Base-by-base conservation (phyloP, 2,888 invertebrate genomes). In the Antitype chi region DNA sequence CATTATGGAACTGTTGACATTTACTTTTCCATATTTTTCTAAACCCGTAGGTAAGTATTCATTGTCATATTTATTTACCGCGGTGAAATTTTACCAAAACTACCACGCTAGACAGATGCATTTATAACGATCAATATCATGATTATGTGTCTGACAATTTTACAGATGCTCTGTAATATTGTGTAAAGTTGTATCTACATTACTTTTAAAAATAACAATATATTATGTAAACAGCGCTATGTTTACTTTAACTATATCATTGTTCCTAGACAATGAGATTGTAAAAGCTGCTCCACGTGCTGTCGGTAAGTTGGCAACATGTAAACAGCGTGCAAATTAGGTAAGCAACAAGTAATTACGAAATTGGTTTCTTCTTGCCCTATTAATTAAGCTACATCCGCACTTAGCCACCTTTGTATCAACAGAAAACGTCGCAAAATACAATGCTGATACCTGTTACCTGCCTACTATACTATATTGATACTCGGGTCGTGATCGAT, bases 221-320 rank as follows among this genome's bases (percentile, higher is more conserved):
- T 84, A 71, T 59, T 80, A 55, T 62, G 60, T 80, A 85, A 75
- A 87, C 60, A 76, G 53, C 52, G 68, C 60, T 78, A 59, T 80
- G 68, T 76, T 81, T 81, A 85, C 67, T 66, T 74, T 78, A 80
- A 69, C 59, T 73, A 70, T 78, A 64, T 82, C 60, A 82, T 85
- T 87, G 82, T 82, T 82, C 73, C 80, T 79, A 78, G 78, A 86
- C 88, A 84, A 86, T 74, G 73, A 81, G 75, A 64, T 78, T 79
- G 70, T 81, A 79, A 79, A 86, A 75, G 70, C 77, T 71, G 62
- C 57, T 72, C 62, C 85, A 88, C 85, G 87, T 85, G 87, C 74
- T 78, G 62, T 70, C 32, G 49, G n/a, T 38, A 76, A 81, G 70
- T 59, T 25, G 47, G 72, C 53, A 73, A 81, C 71, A 81, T 76